A percentile compares a stretch with the other conserved stretches of the same genome.
Evolutionary conservation across 2,113 vertebrate species (phyloP).

Genomic region (Abramis brama): DNA sequence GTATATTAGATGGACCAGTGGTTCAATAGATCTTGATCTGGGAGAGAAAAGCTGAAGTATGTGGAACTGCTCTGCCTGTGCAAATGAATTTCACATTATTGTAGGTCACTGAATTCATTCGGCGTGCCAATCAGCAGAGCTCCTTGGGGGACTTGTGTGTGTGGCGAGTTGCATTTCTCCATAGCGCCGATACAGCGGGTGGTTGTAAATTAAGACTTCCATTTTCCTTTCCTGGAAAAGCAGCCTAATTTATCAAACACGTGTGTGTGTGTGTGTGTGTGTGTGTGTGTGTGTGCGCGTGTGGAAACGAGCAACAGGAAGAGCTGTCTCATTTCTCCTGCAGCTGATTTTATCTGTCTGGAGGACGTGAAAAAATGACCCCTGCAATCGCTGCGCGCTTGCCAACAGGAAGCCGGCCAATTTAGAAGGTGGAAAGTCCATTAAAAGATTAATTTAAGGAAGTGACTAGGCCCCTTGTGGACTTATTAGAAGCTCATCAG

Average conservation of each 20-base stretch:
- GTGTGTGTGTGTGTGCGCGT: not conserved
- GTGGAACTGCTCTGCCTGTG: constrained; percentile 63
- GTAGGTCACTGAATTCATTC: constrained; percentile 96
- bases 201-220: constrained; percentile 77
- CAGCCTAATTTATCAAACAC: constrained; percentile 41
- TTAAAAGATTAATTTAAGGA: constrained; percentile 82
- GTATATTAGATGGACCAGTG: constrained; percentile 44
- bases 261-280: not conserved
- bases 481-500: constrained; percentile 70
- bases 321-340: constrained; percentile 58
- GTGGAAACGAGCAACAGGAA: constrained; percentile 24
- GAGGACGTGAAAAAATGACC: constrained; percentile 78
- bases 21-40: constrained; percentile 25
- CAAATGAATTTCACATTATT: constrained; percentile 86
- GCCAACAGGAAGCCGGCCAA: constrained; percentile 66
- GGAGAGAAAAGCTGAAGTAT: constrained; percentile 35
- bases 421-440: constrained; percentile 77
- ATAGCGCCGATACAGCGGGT: constrained; percentile 54
- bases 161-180: constrained; percentile 73
- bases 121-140: constrained; percentile 86
- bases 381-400: constrained; percentile 70
- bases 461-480: constrained; percentile 75
- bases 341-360: constrained; percentile 75
- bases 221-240: constrained; percentile 61
- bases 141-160: constrained; percentile 79